These are phyloP conservation scores for Corythaixoides concolor DNA, from an alignment of 2,113 vertebrate genomes.

Conservation along the genomic window DNA sequence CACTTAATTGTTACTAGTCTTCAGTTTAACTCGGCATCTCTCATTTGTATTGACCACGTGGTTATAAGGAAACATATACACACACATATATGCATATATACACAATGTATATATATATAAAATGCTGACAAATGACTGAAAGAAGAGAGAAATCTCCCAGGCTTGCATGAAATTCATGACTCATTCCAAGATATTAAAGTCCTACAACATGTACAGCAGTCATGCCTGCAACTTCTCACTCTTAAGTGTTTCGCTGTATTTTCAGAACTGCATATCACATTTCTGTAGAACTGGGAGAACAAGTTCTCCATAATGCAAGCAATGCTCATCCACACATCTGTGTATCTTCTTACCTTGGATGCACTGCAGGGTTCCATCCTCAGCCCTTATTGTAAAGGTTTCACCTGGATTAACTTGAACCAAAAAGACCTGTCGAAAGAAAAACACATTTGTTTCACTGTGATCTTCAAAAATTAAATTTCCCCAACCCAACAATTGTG, in stretches of 20 bases:
- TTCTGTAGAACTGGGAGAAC: not conserved
- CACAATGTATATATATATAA: too few relatives aligned
- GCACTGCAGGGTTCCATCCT: constrained; percentile 95
- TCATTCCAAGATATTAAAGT: not conserved
- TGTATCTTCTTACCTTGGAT: constrained; percentile 87
- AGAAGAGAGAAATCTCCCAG: not conserved
- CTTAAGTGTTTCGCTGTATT: not conserved
- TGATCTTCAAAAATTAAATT: not conserved
- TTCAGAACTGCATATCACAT: fast-evolving
- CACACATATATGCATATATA: too few relatives aligned
- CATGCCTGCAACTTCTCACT: not conserved
- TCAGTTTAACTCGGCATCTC: not conserved
- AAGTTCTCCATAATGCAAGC: not conserved
- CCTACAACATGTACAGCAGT: not conserved
- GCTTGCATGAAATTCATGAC: not conserved
- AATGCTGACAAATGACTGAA: not conserved
- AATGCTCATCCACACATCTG: fast-evolving
- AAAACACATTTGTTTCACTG: constrained; percentile 18
- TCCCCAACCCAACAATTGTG: not conserved
- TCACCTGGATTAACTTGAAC: constrained; percentile 98
- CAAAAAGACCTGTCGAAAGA: constrained; percentile 87
- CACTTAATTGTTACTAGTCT: not conserved
- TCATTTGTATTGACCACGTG: not conserved
- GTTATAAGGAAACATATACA: not conserved
- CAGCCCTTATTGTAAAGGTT: constrained; percentile 95